Conservation (phyloP, 2,888 invertebrate species). For the Rhaphigaster nebulosa region DNA sequence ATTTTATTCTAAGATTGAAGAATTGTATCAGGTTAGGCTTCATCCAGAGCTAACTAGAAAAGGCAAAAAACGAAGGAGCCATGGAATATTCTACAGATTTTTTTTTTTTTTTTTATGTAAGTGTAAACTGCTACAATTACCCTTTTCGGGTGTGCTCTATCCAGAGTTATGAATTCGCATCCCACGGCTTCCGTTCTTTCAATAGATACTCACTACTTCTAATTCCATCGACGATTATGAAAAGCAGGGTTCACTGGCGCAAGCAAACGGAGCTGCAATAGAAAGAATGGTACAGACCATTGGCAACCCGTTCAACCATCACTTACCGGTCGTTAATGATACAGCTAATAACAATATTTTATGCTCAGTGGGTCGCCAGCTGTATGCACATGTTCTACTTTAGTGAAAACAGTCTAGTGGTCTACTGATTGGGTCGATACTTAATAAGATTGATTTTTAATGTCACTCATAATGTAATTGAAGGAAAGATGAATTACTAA, state of each 20-base stretch:
- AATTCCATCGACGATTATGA: background rate
- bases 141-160: too few species aligned
- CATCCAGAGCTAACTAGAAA: too few species aligned
- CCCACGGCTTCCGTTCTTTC: background rate
- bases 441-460: background rate
- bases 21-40: too few species aligned
- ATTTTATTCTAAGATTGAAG: too few species aligned
- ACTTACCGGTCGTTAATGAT: background rate
- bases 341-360: background rate
- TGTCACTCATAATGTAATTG: background rate
- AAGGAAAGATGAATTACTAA: too few species aligned
- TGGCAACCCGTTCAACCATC: background rate
- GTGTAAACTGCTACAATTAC: too few species aligned
- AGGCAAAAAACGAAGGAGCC: too few species aligned
- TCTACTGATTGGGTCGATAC: background rate
- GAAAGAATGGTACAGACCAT: background rate
- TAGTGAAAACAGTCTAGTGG: background rate
- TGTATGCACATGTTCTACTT: background rate
- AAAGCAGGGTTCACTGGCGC: background rate
- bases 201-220: background rate
- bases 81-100: too few species aligned
- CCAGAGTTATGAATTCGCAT: too few species aligned
- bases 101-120: too few species aligned
- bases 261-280: slow-evolving; percentile 17
- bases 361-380: background rate